Conservation (phyloP, 2,888 invertebrate genomes). For the Ennomos quercinarius region DNA sequence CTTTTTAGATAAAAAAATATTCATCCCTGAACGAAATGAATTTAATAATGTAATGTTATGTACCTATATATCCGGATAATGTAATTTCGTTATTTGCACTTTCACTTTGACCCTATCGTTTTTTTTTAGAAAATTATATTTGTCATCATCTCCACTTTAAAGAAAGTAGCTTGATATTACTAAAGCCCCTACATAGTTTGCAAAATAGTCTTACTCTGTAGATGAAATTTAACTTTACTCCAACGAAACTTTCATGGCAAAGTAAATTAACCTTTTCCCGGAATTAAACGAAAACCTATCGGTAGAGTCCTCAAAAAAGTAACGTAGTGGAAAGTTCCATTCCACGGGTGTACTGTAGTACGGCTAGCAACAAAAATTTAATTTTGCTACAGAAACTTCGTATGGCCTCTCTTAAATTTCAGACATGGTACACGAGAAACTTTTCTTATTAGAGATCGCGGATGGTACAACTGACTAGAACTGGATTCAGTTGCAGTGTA, state of each 20-base stretch:
- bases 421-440: slow-evolving; percentile 60
- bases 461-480: slow-evolving; percentile 36
- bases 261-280: slow-evolving; percentile 19
- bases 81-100: no score
- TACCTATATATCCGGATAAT: no score
- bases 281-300: slow-evolving; percentile 30
- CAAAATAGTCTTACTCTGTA: no score
- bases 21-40: no score
- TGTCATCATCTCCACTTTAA: no score
- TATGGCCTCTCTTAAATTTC: slow-evolving; percentile 70
- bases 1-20: no score
- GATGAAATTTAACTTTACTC: no score
- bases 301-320: slow-evolving; percentile 34
- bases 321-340: slow-evolving; percentile 41
- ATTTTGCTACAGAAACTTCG: slow-evolving; percentile 67
- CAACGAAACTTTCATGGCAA: slow-evolving; percentile 1
- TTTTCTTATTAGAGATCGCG: slow-evolving; percentile 66
- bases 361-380: slow-evolving; percentile 64
- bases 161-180: no score
- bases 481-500: slow-evolving; percentile 1
- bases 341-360: slow-evolving; percentile 35
- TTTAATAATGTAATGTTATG: no score
- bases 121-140: no score
- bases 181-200: no score
- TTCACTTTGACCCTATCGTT: no score